Percentiles rank a stretch among this genome's conserved stretches.
These are phyloP conservation scores for Oligia strigilis DNA, from an alignment of 2,888 invertebrate genomes.

Conservation along the genomic window DNA sequence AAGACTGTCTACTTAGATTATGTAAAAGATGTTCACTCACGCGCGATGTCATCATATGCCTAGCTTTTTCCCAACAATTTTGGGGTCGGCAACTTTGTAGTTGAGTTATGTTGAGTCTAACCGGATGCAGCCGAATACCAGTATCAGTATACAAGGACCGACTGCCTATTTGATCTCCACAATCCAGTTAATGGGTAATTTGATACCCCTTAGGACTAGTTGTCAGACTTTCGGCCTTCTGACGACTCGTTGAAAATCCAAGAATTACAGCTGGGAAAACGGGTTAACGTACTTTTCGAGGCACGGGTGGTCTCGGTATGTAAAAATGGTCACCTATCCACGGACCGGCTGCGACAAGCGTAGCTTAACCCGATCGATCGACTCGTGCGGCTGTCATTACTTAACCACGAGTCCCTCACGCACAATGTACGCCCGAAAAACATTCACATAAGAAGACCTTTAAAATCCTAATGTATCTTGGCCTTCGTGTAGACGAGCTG, in stretches of 20 bases:
- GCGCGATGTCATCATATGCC: neutral
- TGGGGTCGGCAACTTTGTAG: no score
- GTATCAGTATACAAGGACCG: neutral
- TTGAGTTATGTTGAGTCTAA: neutral
- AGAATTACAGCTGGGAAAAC: neutral
- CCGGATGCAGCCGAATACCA: neutral
- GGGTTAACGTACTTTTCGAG: neutral
- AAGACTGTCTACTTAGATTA: slow-evolving; percentile 6
- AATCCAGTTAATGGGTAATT: neutral
- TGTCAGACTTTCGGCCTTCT: neutral
- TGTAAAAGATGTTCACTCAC: neutral
- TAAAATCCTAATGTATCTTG: neutral
- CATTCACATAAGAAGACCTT: neutral
- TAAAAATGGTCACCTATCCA: neutral
- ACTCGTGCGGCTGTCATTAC: neutral
- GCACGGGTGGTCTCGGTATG: no score
- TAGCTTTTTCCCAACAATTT: no score
- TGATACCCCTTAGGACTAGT: neutral
- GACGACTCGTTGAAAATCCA: neutral
- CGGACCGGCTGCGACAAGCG: neutral
- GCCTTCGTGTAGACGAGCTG: neutral
- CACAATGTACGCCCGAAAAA: neutral
- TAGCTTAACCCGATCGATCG: neutral
- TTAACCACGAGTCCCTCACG: neutral
- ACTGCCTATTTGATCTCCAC: neutral